Percentiles rank a stretch among this genome's conserved stretches.
These are phyloP conservation scores for Tachycineta bicolor DNA, from an alignment of 2,113 vertebrate genomes.

Conservation along the genomic window DNA sequence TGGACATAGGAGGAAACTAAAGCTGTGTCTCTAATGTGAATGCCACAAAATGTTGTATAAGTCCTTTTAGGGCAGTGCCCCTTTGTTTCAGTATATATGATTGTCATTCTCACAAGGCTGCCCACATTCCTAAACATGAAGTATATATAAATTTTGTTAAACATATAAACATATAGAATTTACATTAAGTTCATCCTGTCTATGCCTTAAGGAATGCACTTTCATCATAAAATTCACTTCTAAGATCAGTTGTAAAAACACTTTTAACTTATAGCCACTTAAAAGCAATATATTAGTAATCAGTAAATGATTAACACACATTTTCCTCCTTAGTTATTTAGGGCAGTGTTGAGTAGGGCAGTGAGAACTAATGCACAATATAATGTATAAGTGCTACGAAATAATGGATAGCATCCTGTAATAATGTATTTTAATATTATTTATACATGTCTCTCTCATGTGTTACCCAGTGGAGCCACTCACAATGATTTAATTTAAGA, in stretches of 20 bases:
- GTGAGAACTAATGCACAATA: constrained; percentile 32
- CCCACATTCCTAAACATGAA: neutral
- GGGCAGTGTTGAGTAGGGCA: constrained; percentile 53
- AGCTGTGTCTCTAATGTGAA: neutral
- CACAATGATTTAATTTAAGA: constrained; percentile 16
- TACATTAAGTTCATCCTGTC: neutral
- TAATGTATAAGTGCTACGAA: constrained; percentile 30
- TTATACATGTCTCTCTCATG: constrained; percentile 53
- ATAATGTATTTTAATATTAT: constrained; percentile 66
- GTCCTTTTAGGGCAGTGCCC: neutral
- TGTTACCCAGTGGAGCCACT: neutral
- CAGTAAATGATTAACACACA: constrained; percentile 72
- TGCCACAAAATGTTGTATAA: rapidly evolving
- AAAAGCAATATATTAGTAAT: constrained; percentile 73
- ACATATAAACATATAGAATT: neutral
- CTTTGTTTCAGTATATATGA: rapidly evolving
- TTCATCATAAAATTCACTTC: neutral
- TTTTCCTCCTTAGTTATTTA: constrained; percentile 63
- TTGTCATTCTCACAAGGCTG: neutral
- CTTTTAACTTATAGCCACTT: constrained; percentile 18
- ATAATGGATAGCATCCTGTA: constrained; percentile 62
- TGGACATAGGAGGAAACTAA: neutral
- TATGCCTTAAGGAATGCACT: constrained; percentile 25
- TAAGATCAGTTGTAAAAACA: neutral
- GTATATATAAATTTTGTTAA: neutral